A percentile compares a stretch with the other conserved stretches of the same genome.
Conservation (phyloP, 2,888 invertebrate genomes). For the Tipula confusa region DNA sequence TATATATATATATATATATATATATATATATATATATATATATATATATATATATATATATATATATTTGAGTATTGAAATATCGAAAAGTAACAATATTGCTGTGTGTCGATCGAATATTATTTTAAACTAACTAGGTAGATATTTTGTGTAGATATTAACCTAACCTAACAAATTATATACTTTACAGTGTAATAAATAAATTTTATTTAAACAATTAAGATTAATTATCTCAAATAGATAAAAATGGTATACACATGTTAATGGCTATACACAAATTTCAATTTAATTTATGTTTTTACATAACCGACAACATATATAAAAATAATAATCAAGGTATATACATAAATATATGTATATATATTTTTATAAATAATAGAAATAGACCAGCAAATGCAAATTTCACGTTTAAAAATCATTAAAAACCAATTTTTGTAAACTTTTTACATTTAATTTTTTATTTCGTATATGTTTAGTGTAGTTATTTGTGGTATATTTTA, state of each 20-base stretch:
- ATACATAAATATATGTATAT: neutral
- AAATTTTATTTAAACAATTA: constrained; percentile 1
- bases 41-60: too few relatives aligned
- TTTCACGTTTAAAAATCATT: neutral
- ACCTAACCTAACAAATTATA: too few relatives aligned
- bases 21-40: too few relatives aligned
- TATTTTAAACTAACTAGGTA: neutral
- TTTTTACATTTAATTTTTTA: neutral
- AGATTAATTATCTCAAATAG: neutral
- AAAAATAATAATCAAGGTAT: neutral
- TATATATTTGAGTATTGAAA: neutral
- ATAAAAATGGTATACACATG: neutral
- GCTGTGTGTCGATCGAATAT: neutral
- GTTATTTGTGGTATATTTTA: neutral
- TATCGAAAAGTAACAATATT: neutral
- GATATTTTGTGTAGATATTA: neutral
- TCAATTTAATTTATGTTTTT: constrained; percentile 5
- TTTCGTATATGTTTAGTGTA: too few relatives aligned
- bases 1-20: too few relatives aligned
- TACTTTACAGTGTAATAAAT: too few relatives aligned
- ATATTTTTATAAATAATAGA: neutral
- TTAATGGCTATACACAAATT: neutral
- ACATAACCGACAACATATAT: neutral
- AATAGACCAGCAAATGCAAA: neutral
- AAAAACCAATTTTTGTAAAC: neutral